phyloP scores from a whole-genome alignment of 2,888 invertebrate genomes.

The Nomada fucata region DNA sequence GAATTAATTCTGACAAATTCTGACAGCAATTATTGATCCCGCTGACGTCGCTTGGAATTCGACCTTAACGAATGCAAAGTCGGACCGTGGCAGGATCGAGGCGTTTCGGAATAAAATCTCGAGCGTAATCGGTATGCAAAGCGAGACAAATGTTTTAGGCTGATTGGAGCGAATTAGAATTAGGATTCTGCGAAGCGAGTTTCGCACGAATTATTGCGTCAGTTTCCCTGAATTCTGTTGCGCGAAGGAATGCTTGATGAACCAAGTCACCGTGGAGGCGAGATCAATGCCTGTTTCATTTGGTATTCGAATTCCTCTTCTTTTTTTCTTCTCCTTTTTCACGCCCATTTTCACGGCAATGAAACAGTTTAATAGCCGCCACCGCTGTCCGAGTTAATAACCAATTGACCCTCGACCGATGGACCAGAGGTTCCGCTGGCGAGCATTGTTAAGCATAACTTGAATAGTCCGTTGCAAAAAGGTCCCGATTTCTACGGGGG shows the following conservation, averaged over 20 bases:
- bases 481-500: conserved; percentile 8
- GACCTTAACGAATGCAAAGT: too few species aligned
- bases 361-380: conserved; percentile 72
- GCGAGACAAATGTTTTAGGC: neutral
- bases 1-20: too few species aligned
- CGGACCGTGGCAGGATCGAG: too few species aligned
- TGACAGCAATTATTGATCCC: too few species aligned
- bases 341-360: conserved; percentile 65
- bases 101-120: too few species aligned
- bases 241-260: neutral
- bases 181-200: neutral
- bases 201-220: neutral
- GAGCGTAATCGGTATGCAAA: neutral
- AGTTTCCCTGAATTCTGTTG: neutral
- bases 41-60: too few species aligned
- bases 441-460: conserved; percentile 44
- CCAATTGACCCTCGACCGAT: conserved; percentile 82
- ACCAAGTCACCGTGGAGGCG: too few species aligned
- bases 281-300: neutral
- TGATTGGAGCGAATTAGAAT: neutral
- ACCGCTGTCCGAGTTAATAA: conserved; percentile 79
- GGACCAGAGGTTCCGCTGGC: conserved; percentile 75
- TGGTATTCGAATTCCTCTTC: neutral
- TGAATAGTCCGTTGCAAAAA: neutral
- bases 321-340: conserved; percentile 19